phyloP scores from a whole-genome alignment of 2,797 vertebrate species.

The Microctenopoma steveboyesi region DNA sequence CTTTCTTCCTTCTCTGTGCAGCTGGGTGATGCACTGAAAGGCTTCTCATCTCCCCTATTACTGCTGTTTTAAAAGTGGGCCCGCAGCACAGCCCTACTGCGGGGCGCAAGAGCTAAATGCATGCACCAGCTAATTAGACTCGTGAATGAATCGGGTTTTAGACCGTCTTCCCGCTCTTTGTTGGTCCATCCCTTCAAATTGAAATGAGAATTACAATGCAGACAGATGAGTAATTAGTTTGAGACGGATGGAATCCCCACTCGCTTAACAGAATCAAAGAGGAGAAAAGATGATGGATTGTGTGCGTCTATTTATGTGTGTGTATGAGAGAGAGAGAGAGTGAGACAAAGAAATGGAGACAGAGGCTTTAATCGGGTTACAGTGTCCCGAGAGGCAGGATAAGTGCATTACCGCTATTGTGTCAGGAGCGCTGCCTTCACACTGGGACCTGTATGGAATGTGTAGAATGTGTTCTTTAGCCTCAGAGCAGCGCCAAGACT shows the following conservation, averaged over 20 bases:
- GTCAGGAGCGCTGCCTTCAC: constrained; percentile 52
- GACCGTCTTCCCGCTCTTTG: constrained; percentile 65
- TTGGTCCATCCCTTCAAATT: constrained; percentile 61
- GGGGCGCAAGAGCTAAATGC: constrained; percentile 43
- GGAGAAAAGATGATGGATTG: constrained; percentile 62
- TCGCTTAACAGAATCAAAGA: constrained; percentile 63
- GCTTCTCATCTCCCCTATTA: constrained; percentile 31
- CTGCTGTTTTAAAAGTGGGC: constrained; percentile 38
- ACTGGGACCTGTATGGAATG: constrained; percentile 30
- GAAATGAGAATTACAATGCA: constrained; percentile 67
- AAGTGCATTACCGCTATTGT: constrained; percentile 59
- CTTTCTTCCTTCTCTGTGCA: constrained; percentile 42
- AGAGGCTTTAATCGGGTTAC: constrained; percentile 65
- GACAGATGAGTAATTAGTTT: constrained; percentile 74
- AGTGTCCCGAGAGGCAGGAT: constrained; percentile 55
- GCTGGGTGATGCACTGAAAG: constrained; percentile 48
- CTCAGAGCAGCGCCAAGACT: constrained; percentile 23
- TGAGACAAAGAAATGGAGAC: constrained; percentile 33
- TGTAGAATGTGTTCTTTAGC: constrained; percentile 38
- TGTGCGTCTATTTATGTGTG: constrained; percentile 38
- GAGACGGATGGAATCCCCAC: constrained; percentile 63
- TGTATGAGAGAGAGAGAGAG: constrained; percentile 32
- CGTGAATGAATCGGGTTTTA: constrained; percentile 56
- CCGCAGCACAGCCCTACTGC: constrained; percentile 22
- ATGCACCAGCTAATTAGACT: constrained; percentile 63